A percentile compares a stretch with the other conserved stretches of the same genome.
These are phyloP conservation scores for Tiliacea aurago DNA, from an alignment of 2,888 invertebrate species.

Conservation along the genomic window DNA sequence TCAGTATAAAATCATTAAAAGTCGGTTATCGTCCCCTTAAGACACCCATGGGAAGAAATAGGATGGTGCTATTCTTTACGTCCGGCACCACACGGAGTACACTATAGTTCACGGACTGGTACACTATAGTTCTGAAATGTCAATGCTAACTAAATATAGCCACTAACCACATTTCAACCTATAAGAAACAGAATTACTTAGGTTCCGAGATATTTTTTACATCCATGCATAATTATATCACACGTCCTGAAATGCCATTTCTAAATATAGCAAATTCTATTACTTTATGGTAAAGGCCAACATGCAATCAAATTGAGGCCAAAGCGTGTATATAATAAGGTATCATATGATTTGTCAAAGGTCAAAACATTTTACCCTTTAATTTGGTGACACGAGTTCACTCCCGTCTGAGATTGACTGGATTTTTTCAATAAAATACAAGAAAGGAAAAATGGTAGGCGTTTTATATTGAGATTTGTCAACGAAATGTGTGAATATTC, in stretches of 20 bases:
- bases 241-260: slow-evolving; percentile 7
- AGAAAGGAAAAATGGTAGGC: background rate
- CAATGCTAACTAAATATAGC: too few species aligned
- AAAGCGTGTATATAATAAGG: background rate
- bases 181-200: background rate
- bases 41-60: too few species aligned
- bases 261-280: slow-evolving; percentile 27
- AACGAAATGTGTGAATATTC: background rate
- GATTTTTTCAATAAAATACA: slow-evolving; percentile 31
- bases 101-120: too few species aligned
- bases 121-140: too few species aligned
- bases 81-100: too few species aligned
- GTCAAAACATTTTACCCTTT: slow-evolving; percentile 35
- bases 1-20: too few species aligned
- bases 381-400: slow-evolving; percentile 32
- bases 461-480: background rate
- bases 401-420: slow-evolving; percentile 7
- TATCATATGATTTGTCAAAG: slow-evolving; percentile 22
- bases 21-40: too few species aligned
- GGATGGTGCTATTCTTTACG: too few species aligned
- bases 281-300: slow-evolving; percentile 30
- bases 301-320: slow-evolving; percentile 13
- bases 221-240: slow-evolving; percentile 25
- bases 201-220: background rate
- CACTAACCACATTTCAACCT: background rate